phyloP scores from a whole-genome alignment of 2,113 vertebrate species.

The Chloropsis cyanopogon region DNA sequence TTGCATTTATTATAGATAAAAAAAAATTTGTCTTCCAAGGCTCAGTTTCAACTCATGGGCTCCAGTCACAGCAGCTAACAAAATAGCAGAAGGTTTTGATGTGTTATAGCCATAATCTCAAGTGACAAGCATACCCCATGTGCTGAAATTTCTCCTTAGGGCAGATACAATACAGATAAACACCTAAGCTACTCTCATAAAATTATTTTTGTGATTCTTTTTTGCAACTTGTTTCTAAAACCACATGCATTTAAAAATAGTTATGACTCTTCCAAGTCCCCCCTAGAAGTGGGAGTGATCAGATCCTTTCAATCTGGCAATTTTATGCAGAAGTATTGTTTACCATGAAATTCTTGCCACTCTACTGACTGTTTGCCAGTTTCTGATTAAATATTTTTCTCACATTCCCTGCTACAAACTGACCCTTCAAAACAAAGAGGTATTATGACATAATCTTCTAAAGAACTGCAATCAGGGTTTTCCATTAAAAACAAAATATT shows the following conservation, averaged over 20 bases:
- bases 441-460: slow-evolving; percentile 23
- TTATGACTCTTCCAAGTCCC: neutral
- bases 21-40: neutral
- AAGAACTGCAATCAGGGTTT: neutral
- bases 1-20: neutral
- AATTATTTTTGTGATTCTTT: neutral
- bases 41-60: neutral
- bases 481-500: neutral
- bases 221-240: slow-evolving; percentile 6
- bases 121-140: neutral
- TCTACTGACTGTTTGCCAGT: slow-evolving; percentile 7
- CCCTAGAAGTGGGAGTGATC: slow-evolving; percentile 16
- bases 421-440: slow-evolving; percentile 23
- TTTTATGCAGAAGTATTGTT: slow-evolving; percentile 6
- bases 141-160: neutral
- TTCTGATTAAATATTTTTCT: slow-evolving; percentile 42
- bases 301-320: slow-evolving; percentile 27
- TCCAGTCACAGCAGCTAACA: neutral
- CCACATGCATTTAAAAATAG: slow-evolving; percentile 7
- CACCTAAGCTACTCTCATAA: neutral
- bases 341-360: slow-evolving; percentile 30
- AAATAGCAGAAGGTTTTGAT: neutral
- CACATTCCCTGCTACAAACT: slow-evolving; percentile 4
- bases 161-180: neutral
- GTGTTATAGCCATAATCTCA: neutral